phyloP scores from a whole-genome alignment of 2,797 vertebrate species.

The Ctenopoma kingsleyae region DNA sequence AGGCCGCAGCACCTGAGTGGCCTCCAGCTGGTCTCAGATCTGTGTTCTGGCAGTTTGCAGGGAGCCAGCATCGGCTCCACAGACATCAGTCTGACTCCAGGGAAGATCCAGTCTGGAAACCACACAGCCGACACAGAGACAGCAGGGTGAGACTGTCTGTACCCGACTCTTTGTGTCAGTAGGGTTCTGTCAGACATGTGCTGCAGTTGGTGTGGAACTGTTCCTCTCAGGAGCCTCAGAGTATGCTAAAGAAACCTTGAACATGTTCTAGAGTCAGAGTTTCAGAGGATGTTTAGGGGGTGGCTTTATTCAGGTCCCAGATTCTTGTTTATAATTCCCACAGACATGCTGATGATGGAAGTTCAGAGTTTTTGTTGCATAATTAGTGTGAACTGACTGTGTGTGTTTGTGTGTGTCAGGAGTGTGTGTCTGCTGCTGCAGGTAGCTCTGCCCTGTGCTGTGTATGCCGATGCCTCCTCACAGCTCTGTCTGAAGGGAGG shows the following conservation, averaged over 20 bases:
- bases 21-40: conserved; percentile 90
- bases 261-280: no score
- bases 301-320: background rate
- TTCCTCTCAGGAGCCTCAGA: no score
- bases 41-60: conserved; percentile 91
- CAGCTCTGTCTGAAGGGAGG: conserved; percentile 93
- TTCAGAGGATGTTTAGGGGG: no score
- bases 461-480: conserved; percentile 89
- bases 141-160: conserved; percentile 88
- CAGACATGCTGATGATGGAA: background rate
- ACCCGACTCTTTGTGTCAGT: background rate
- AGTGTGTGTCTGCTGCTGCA: conserved; percentile 96
- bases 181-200: no score
- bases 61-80: conserved; percentile 92
- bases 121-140: conserved; percentile 93
- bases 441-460: conserved; percentile 91
- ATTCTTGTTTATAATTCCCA: background rate
- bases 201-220: no score
- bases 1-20: conserved; percentile 97
- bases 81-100: conserved; percentile 90
- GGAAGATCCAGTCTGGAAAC: conserved; percentile 90
- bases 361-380: background rate
- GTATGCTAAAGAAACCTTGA: no score
- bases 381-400: background rate
- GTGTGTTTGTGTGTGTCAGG: conserved; percentile 75